Percentiles rank a stretch among this genome's conserved stretches.
Conservation (phyloP, 2,797 vertebrate genomes). For the Uromys caudimaculatus region DNA sequence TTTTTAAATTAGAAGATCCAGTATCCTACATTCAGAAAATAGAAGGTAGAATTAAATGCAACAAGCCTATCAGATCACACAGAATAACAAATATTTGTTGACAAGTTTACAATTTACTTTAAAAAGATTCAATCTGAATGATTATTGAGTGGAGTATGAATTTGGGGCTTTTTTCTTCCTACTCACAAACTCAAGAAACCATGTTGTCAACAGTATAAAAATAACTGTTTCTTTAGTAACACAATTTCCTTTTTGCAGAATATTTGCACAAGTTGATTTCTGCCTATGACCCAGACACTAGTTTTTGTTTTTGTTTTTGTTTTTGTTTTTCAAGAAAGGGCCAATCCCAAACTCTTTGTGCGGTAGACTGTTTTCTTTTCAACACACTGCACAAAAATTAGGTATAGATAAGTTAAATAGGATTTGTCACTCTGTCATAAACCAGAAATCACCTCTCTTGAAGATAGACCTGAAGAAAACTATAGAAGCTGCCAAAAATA, state of each 20-base stretch:
- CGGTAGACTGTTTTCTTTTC: neutral
- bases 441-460: neutral
- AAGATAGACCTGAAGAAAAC: neutral
- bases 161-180: neutral
- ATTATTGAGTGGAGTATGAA: neutral
- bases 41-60: neutral
- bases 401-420: neutral
- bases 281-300: neutral
- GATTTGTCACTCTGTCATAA: neutral
- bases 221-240: neutral
- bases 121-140: neutral
- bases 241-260: neutral
- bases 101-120: neutral
- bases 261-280: neutral
- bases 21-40: neutral
- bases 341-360: neutral
- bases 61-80: neutral
- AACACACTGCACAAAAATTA: neutral
- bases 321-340: neutral
- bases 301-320: slow-evolving; percentile 13
- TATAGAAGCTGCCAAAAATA: neutral
- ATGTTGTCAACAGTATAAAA: neutral
- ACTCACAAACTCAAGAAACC: neutral
- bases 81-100: neutral
- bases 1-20: neutral